Base-by-base conservation (phyloP, 2,797 vertebrate genomes). In the Pempheris klunzingeri region DNA sequence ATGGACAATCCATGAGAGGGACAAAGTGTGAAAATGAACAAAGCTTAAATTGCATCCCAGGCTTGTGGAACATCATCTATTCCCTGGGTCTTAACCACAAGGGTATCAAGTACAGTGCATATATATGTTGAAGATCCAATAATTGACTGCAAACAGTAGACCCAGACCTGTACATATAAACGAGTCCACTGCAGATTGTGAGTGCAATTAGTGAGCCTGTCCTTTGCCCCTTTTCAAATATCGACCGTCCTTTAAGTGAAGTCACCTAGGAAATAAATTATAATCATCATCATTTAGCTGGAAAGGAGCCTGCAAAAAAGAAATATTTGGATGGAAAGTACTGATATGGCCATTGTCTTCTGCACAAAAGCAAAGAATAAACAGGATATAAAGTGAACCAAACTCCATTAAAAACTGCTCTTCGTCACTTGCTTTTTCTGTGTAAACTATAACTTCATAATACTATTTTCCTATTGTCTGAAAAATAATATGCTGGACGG, bases 1-100 rank as follows among this genome's bases (percentile, higher is more conserved):
- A 78, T 62, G 34, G 70, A 75, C 68, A 74, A 32, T 71, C 43
- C 3, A 26, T 46, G 28, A 77, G 41, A 71, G 32, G 52, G 41
- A 44, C 36, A 49, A 55, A 10, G 20, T 69, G 57, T 53, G 30
- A 55, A 74, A 50, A 66, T 41, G 28, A 67, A 61, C 10, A 12
- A 68, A 39, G 43, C 41, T 59, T 14, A 22, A 44, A 38, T 34
- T 62, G 60, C 47, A 84, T 59, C 14, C 22, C 22, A 39, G 17
- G 22, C 22, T 26, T 49, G 26, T 44, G 49, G 53, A 71, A 47
- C 77, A 44, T 49, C 18, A 32, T 43, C 12, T 24, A 50, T 79
- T 53, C 68, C 20, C 30, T 12, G 20, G 15, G 15, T 64, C 6
- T 59, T 28, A 72, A 62, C 28, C 7, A 53, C 59, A 64, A 46